Evolutionary conservation across 2,797 vertebrate genomes (phyloP), one percentile per base, ranked within the genome.

Genomic region (Pteronotus mesoamericanus): DNA sequence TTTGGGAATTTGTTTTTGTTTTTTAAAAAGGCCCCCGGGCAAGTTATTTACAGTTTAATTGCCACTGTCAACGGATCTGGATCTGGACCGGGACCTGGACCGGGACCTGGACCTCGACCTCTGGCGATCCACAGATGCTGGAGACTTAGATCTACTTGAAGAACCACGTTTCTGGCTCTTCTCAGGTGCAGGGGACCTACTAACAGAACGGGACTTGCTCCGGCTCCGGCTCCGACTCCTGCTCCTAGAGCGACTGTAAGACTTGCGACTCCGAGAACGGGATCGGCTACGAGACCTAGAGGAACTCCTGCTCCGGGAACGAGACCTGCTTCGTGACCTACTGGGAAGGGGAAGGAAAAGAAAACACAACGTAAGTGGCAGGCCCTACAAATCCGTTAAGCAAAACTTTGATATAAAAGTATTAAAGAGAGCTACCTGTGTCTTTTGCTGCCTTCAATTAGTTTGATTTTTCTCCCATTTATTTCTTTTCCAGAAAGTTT

Each of bases 401-500:
- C 16, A 83, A 5, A 0, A 92, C 16, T 51, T 2, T 55, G 11
- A 39, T 12, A 92, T 86, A 55, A 94, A 93, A 94, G 86, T 18
- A 61, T 61, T 55, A 64, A 34, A 89, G 82, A 92, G 84, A 93
- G 34, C 1, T 98, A 99, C 99, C 99, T 99, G 97, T 99, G 98
- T 55, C 99, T 99, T 98, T 99, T 99, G 97, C 99, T 98, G 95
- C 99, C 99, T 98, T 99, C 99, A 32, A 99, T 99, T 98, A 99
- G 98, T 98, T 99, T 99, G 84, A 99, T 99, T 99, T 99, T 99
- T 97, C 99, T 99, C 97, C 99, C 99, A 98, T 99, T 99, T 96
- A 99, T 99, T 98, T 99, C 99, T 98, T 99, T 99, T 97, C 99
- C 99, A 98, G 99, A 99, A 96, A 99, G 99, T 97, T 99, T 99